These are phyloP conservation scores for Vimba vimba DNA, from an alignment of 2,113 vertebrate species.

Conservation along the genomic window DNA sequence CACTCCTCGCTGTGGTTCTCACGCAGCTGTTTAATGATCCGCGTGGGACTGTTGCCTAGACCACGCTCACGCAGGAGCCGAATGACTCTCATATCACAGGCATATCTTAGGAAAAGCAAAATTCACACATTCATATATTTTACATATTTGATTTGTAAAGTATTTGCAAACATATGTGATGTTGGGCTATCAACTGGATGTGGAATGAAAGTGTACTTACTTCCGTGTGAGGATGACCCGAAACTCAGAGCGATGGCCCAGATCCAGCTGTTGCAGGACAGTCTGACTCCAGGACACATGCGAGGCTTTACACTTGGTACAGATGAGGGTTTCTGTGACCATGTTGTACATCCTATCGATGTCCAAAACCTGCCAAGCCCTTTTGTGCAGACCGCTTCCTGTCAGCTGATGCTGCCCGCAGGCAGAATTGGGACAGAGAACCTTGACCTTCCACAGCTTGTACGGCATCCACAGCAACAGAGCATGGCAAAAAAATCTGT, in stretches of 20 bases:
- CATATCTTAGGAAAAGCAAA: constrained; percentile 32
- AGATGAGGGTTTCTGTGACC: constrained; percentile 48
- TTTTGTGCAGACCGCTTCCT: constrained; percentile 33
- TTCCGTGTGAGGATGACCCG: constrained; percentile 30
- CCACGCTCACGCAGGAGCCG: too few relatives aligned
- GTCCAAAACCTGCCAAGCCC: constrained; percentile 29
- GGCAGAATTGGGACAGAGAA: too few relatives aligned
- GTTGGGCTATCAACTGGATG: not conserved
- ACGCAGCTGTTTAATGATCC: not conserved
- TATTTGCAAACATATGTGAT: not conserved
- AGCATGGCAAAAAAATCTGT: too few relatives aligned
- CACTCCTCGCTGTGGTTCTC: constrained; percentile 42
- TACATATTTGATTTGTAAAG: not conserved
- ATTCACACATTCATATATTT: not conserved
- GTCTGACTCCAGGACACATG: constrained; percentile 47
- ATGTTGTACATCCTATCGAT: constrained; percentile 36
- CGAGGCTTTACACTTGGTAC: constrained; percentile 38
- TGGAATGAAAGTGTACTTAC: constrained; percentile 2
- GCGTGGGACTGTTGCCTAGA: constrained; percentile 27
- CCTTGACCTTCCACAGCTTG: constrained; percentile 18
- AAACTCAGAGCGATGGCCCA: constrained; percentile 34
- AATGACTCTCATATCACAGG: constrained; percentile 23
- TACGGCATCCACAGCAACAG: constrained; percentile 39
- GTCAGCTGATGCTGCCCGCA: too few relatives aligned
- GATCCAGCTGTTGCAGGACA: constrained; percentile 26